A percentile compares a stretch with the other conserved stretches of the same genome.
Evolutionary conservation across 2,888 invertebrate species (phyloP).

Genomic region (Pegoplata infirma): DNA sequence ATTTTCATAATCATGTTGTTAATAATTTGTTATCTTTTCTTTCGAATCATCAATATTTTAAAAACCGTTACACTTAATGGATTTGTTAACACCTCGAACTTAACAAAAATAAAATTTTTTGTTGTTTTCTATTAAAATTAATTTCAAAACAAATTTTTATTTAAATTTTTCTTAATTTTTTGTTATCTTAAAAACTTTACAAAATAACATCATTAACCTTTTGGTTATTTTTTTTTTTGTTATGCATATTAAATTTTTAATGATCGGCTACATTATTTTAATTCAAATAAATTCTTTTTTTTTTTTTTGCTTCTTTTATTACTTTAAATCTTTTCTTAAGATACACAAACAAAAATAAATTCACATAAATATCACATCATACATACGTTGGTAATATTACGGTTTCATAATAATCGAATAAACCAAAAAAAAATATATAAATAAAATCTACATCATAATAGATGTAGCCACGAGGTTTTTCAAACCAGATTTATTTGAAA

Average conservation of each 20-base stretch:
- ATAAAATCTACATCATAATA: constrained; percentile 36
- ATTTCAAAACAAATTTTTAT: not conserved
- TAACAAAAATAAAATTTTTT: constrained; percentile 2
- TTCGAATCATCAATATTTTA: not conserved
- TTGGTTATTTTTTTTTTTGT: constrained; percentile 2
- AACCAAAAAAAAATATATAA: no score
- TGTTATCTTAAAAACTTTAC: constrained; percentile 15
- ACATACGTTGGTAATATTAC: constrained; percentile 40
- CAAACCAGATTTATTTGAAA: constrained; percentile 25
- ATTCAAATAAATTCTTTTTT: not conserved
- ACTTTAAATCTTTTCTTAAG: no score
- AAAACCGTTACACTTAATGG: not conserved
- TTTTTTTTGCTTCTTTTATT: not conserved
- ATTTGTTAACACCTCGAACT: constrained; percentile 17
- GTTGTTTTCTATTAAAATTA: not conserved
- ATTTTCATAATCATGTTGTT: not conserved
- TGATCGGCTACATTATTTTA: constrained; percentile 16
- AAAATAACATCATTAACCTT: constrained; percentile 25
- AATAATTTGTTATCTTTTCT: not conserved
- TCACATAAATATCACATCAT: not conserved
- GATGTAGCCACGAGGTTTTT: constrained; percentile 33
- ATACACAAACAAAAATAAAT: no score
- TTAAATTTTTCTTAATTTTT: not conserved
- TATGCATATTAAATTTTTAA: constrained; percentile 16
- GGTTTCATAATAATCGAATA: constrained; percentile 45